Conservation (phyloP, 2,113 vertebrate species). For the Nansenia antarctica region DNA sequence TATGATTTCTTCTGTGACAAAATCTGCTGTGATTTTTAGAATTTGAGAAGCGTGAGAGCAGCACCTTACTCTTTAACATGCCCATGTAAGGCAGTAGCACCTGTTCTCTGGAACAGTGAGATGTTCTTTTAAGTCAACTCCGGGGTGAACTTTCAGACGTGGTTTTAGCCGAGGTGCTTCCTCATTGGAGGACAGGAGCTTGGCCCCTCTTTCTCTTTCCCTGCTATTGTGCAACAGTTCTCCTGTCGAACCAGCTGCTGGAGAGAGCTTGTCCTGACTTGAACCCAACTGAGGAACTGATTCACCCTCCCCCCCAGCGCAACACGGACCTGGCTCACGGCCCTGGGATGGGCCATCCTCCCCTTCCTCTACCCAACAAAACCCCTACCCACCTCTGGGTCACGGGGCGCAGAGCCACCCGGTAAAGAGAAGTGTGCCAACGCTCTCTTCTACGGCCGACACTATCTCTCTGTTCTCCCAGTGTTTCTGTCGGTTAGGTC, state of each 20-base stretch:
- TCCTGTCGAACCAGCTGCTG: conserved; percentile 71
- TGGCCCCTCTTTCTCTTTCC: conserved; percentile 50
- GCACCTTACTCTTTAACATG: conserved; percentile 18
- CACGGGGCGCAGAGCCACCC: not conserved
- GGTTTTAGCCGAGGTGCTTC: conserved; percentile 23
- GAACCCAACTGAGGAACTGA: conserved; percentile 64
- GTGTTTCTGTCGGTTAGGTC: too few species aligned
- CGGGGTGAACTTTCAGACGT: conserved; percentile 37
- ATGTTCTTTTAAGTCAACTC: conserved; percentile 35
- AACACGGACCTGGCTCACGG: conserved; percentile 30
- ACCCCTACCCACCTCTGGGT: not conserved
- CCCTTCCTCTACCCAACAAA: conserved; percentile 28
- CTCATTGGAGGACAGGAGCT: conserved; percentile 49
- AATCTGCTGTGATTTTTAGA: not conserved
- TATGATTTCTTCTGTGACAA: not conserved
- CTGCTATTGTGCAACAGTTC: conserved; percentile 64
- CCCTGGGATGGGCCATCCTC: conserved; percentile 38
- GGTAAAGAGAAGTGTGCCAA: not conserved
- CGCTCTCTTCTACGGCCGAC: not conserved
- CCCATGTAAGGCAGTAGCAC: conserved; percentile 18
- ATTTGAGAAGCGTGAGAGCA: conserved; percentile 16
- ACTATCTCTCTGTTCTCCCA: not conserved
- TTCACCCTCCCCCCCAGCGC: conserved; percentile 44
- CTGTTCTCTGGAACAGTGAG: conserved; percentile 29
- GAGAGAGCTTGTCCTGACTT: conserved; percentile 65